These are phyloP conservation scores for Paradoxurus hermaphroditus DNA, from an alignment of 2,113 vertebrate genomes.

Conservation along the genomic window DNA sequence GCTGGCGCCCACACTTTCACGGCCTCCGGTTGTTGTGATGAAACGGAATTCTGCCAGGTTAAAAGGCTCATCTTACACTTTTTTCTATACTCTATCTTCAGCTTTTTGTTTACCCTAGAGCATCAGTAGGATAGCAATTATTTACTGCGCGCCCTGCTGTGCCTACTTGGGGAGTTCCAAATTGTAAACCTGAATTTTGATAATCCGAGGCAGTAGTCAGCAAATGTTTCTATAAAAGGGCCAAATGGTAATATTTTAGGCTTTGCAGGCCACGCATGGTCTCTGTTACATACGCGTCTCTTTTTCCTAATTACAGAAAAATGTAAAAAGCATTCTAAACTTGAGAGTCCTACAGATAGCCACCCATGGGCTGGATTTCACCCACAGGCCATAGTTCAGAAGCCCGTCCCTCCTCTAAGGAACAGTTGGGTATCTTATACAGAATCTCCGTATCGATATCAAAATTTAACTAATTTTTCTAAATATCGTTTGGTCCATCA, in stretches of 20 bases:
- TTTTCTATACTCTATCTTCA: background rate
- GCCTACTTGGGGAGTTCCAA: background rate
- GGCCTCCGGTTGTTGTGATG: background rate
- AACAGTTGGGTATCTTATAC: background rate
- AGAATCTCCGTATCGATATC: background rate
- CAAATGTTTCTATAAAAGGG: background rate
- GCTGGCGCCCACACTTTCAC: background rate
- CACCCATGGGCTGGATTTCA: background rate
- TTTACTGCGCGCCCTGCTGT: background rate
- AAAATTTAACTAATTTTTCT: background rate
- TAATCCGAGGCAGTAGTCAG: background rate
- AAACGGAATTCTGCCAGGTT: background rate
- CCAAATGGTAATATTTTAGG: background rate
- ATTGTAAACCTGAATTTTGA: slow-evolving; percentile 15
- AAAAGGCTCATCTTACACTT: background rate
- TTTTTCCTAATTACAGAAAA: background rate
- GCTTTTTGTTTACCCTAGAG: background rate
- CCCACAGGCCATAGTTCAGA: background rate
- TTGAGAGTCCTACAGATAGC: background rate
- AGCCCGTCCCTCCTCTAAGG: background rate
- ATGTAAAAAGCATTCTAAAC: background rate
- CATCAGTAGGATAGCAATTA: background rate
- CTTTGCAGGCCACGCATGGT: background rate
- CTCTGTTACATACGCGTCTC: background rate
- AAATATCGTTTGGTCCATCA: background rate